Evolutionary conservation across 2,113 vertebrate genomes (phyloP), one percentile per base, ranked within the genome.

Genomic region (Stigmatopora argus): DNA sequence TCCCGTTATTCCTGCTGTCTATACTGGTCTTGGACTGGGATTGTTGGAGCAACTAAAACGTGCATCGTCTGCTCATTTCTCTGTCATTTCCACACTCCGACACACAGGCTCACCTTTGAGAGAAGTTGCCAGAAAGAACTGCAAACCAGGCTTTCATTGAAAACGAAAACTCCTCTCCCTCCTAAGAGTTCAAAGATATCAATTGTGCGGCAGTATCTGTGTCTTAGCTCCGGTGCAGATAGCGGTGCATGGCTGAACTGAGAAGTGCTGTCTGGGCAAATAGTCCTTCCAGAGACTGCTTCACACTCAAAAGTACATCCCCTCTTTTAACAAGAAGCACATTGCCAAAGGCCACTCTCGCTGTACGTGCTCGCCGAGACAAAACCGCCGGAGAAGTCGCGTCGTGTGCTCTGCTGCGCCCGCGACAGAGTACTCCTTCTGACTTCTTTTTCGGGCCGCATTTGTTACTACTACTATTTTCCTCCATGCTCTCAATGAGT

Each of bases 371-470:
- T 71, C 73, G 49, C 64, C 59, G n/a, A 35, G 65, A 75, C 83
- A 81, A 70, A 64, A 49, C 44, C 41, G 62, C 44, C 41, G 62
- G 75, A 71, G 73, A 83, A 67, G 69, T 71, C 69, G 72, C 56
- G 67, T 35, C 69, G 72, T 56, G 67, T 35, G 44, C 65, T 79
- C 52, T 47, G 34, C 69, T 72, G 75, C 76, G 77, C 52, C 75
- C 51, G 49, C 67, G 74, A 77, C 62, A 31, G 63, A 77, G 79
- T 66, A 62, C 35, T 19, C 64, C 74, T 80, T 86, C 78, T 84
- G 73, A 81, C 83, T 86, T 82, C 80, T 78, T 67, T 85, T 86
- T 84, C 83, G 79, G 84, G 77, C 81, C 75, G 62, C 81, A 78
- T 79, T 75, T 62, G 49, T 78, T 74, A 70, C 69, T 77, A 60